Base-by-base conservation (phyloP, 2,888 invertebrate genomes). In the Pharmacophagus antenor region DNA sequence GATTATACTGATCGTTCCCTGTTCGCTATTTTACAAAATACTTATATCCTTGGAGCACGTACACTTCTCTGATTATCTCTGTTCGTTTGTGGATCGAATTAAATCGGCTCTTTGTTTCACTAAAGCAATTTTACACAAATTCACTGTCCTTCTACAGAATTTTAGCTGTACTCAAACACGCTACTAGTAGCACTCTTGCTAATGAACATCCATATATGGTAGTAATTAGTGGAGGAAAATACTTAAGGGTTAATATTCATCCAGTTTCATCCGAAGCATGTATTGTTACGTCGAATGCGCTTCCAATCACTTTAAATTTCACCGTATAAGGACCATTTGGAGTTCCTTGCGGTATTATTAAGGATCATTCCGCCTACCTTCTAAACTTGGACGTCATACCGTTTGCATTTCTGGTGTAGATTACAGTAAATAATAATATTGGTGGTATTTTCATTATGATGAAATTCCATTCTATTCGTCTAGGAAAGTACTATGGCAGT, bases 211-310 rank as follows among this genome's bases (percentile, higher is more conserved):
- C 85, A 79, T 78, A 75, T 85, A 83, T 77, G 85, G 86, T 70
- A 70, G 78, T 82, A 88, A 88, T 88, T 88, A 88, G 80, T 72
- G 74, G 62, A 64, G 68, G 74, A 73, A 75, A 78, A 69, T 70
- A 68, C 68, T 66, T 65, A 62, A 73, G 68, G 73, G 77, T 77
- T 81, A 80, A 82, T 81, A 82, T 70, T 65, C 68, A 75, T 73
- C 66, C 71, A 69, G 72, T 73, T 69, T 69, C 67, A 68, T 65
- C 65, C 70, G 73, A 71, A 72, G 72, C 63, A 71, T 68, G 79
- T 76, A 88, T 90, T 89, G 88, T 88, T 80, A 80, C 79, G 79
- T 84, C 81, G 76, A 73, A 76, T 76, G 73, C 66, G 69, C 69
- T 65, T 70, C 85, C 85, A 85, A 88, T 88, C 85, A 61, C 53